Base-by-base conservation (phyloP, 2,113 vertebrate species). In the Empidonax traillii region DNA sequence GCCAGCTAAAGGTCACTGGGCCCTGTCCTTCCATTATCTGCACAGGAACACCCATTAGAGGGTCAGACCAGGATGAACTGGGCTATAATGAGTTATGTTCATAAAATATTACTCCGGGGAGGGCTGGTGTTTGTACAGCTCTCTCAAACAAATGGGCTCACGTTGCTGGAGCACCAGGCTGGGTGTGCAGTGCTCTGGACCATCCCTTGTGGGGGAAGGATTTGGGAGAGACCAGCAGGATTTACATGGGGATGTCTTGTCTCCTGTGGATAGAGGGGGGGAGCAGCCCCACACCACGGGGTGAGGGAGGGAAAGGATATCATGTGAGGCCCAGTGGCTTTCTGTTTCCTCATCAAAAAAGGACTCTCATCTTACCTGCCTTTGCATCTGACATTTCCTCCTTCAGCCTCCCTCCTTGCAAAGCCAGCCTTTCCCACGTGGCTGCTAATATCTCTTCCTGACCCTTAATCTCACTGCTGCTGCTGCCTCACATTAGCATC, bases 401-500 rank as follows among this genome's bases (percentile, higher is more conserved):
- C 59, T 78, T 56, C 62, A 94, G 37, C 44, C 41, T 58, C 65
- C 14, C 46, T 30, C 66, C 84, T 56, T 56, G 84, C 74, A 87
- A 87, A 83, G 62, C 8, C 41, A 69, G 41, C 78, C 75, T 68
- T 72, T 88, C 72, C 66, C 6, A 3, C 37, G 6, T 53, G 58
- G 65, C 75, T 72, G 55, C 83, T 65, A 51, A 69, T 68, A 65
- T 78, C 84, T 77, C 74, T 71, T 69, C 89, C 66, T 93, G 94
- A 78, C 82, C 79, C 87, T 87, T 90, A 68, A 89, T 80, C 72
- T 41, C 75, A 37, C 37, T 82, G 91, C 69, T 9, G 73, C 86
- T 89, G 82, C 87, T 85, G 89, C 85, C 69, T 94, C 68, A 47
- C 76, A 71, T 95, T 88, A 90, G 58, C 92, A 78, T 93, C 85